Conservation (phyloP, 2,888 invertebrate genomes). For the Macrophya annulata region DNA sequence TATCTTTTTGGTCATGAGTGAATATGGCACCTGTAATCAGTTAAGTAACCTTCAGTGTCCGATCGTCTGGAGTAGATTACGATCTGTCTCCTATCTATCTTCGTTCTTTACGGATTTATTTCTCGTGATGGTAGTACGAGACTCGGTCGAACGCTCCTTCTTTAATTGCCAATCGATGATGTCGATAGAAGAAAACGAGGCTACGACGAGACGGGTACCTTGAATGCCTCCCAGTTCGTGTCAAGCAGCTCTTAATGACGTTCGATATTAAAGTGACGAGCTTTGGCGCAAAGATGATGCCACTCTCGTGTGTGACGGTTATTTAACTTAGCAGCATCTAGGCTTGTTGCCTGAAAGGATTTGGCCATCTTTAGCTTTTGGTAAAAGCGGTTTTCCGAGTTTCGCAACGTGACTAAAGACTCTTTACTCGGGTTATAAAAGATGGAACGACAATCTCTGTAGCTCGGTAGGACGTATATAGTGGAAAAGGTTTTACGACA, state of each 20-base stretch:
- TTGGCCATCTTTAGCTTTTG: conserved; percentile 5
- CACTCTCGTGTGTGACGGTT: conserved; percentile 30
- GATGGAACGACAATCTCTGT: conserved; percentile 34
- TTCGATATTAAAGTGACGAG: conserved; percentile 51
- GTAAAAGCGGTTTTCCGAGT: conserved; percentile 28
- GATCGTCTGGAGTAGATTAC: not conserved
- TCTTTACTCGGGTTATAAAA: conserved; percentile 33
- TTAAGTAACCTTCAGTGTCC: not conserved
- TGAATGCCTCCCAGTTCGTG: conserved; percentile 61
- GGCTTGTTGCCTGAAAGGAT: conserved; percentile 31
- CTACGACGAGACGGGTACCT: conserved; percentile 58
- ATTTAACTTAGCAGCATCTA: not conserved
- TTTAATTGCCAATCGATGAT: conserved; percentile 71
- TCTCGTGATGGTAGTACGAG: not conserved
- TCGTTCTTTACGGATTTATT: not conserved
- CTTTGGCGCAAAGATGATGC: conserved; percentile 58
- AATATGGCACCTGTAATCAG: conserved; percentile 87
- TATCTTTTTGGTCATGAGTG: conserved; percentile 87
- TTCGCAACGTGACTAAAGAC: conserved; percentile 45
- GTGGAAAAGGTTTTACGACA: conserved; percentile 7
- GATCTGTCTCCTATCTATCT: not conserved
- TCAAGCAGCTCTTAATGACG: conserved; percentile 55
- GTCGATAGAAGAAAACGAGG: conserved; percentile 57
- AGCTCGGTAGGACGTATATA: not conserved
- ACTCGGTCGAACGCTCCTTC: conserved; percentile 65